Evolutionary conservation across 2,797 vertebrate genomes (phyloP).

Genomic region (Coregonus suidteri): DNA sequence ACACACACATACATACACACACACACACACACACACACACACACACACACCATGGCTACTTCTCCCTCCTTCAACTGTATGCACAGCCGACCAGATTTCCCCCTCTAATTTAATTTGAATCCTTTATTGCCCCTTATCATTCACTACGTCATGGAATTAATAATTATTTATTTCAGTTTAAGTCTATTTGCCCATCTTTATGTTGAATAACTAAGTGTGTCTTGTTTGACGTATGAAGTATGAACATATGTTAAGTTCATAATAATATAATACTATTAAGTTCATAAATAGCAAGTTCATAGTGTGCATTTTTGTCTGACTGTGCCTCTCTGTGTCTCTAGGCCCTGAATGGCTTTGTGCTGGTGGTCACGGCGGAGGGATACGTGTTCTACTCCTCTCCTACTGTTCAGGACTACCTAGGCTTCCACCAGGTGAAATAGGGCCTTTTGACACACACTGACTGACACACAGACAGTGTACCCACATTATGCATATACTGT

Average conservation of each 20-base stretch:
- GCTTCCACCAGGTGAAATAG: slow-evolving; percentile 80
- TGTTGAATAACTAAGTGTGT: too few relatives aligned
- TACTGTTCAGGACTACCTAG: slow-evolving; percentile 83
- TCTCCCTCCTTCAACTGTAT: background rate
- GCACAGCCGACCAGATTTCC: background rate
- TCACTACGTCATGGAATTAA: background rate
- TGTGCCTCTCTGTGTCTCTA: slow-evolving; percentile 45
- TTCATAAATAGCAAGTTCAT: background rate
- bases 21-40: slow-evolving; percentile 10
- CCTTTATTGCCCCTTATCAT: too few relatives aligned
- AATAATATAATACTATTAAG: too few relatives aligned
- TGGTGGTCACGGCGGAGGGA: slow-evolving; percentile 81
- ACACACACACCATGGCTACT: slow-evolving; percentile 2
- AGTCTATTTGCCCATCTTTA: background rate
- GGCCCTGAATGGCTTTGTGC: slow-evolving; percentile 82
- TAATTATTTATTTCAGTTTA: background rate
- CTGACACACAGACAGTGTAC: background rate
- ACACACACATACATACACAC: background rate
- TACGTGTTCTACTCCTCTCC: slow-evolving; percentile 80
- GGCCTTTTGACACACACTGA: background rate
- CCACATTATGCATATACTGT: background rate
- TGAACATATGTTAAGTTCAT: too few relatives aligned
- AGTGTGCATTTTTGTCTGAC: background rate
- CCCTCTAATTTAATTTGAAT: background rate
- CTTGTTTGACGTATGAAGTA: too few relatives aligned